phyloP scores from a whole-genome alignment of 2,888 invertebrate species.

The Neoaliturus tenellus region DNA sequence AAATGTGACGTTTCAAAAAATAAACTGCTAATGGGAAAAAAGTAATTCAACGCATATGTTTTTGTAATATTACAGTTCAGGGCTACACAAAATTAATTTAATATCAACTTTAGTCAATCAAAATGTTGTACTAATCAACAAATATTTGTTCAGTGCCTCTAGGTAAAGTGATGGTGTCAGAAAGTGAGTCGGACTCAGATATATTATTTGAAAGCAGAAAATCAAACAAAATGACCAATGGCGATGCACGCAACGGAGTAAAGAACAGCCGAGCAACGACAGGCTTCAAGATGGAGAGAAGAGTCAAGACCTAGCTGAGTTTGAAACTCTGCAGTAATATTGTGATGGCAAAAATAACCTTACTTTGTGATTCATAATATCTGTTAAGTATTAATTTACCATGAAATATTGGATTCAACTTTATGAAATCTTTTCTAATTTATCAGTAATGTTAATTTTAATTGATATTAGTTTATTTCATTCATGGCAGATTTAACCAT shows the following conservation, averaged over 20 bases:
- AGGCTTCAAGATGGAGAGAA: conserved; percentile 75
- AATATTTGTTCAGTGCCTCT: conserved; percentile 75
- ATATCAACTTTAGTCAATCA: no score
- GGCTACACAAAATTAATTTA: no score
- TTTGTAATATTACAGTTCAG: no score
- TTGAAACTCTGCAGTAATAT: background rate
- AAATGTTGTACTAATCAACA: conserved; percentile 59
- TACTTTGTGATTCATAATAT: background rate
- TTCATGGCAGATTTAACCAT: no score
- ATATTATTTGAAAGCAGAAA: conserved; percentile 85
- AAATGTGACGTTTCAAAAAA: no score
- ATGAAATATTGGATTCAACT: no score
- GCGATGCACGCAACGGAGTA: conserved; percentile 77
- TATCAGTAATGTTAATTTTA: background rate
- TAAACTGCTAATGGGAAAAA: no score
- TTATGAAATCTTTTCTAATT: background rate
- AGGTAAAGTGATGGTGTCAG: conserved; percentile 81
- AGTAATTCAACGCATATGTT: no score
- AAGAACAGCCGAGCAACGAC: conserved; percentile 77
- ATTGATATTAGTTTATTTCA: no score
- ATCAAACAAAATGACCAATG: conserved; percentile 69
- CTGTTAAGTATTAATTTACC: background rate
- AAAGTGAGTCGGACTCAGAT: conserved; percentile 90
- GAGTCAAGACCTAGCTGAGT: conserved; percentile 70
- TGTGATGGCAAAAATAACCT: background rate